These are phyloP conservation scores for Phoebastria nigripes DNA, from an alignment of 2,797 vertebrate species.

Conservation along the genomic window DNA sequence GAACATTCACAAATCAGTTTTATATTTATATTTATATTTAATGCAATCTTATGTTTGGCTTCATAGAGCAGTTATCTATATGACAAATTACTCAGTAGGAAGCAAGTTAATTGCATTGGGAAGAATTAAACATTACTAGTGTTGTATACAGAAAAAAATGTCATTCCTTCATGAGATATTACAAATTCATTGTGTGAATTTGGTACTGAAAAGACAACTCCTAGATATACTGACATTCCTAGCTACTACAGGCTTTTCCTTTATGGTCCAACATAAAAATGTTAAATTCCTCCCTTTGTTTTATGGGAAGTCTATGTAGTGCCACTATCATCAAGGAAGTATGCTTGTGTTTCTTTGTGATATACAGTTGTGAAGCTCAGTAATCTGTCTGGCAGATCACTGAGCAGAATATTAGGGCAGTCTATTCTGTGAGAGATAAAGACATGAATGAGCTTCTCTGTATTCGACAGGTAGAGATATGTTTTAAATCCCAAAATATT, in stretches of 20 bases:
- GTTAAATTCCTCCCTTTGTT: not conserved
- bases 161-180: not conserved
- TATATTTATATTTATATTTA: not conserved
- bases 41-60: not conserved
- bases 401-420: not conserved
- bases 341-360: not conserved
- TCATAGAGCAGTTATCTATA: not conserved
- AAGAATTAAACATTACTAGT: not conserved
- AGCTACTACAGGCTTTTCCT: not conserved
- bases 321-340: not conserved
- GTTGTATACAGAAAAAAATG: not conserved
- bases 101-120: not conserved
- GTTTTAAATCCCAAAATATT: not conserved
- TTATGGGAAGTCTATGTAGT: not conserved
- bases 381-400: not conserved
- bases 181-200: not conserved
- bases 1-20: not conserved
- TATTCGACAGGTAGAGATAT: not conserved
- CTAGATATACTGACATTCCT: not conserved
- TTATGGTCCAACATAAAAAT: not conserved
- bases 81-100: not conserved
- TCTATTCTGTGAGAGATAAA: not conserved
- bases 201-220: not conserved
- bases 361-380: not conserved
- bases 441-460: not conserved